A percentile compares a stretch with the other conserved stretches of the same genome.
phyloP scores from a whole-genome alignment of 2,797 vertebrate species.

The Sylvia borin region DNA sequence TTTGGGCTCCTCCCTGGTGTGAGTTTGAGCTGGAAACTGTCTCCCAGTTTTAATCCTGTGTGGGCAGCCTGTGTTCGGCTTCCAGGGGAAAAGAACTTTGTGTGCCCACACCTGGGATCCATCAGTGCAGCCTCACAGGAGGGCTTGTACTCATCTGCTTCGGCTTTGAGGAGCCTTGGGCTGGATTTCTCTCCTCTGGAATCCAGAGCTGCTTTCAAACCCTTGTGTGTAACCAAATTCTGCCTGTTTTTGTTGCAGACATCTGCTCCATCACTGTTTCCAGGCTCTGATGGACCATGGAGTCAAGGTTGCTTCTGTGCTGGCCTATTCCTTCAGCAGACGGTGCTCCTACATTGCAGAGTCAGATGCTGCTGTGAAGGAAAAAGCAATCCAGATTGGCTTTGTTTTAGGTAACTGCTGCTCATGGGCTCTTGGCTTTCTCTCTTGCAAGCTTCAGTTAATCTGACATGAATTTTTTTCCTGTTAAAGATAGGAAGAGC shows the following conservation, averaged over 20 bases:
- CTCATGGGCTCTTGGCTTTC: neutral
- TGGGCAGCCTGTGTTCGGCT: neutral
- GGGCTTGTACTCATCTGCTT: neutral
- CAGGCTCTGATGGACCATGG: conserved; percentile 99
- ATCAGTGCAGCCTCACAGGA: neutral
- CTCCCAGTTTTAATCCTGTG: neutral
- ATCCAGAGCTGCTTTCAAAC: neutral
- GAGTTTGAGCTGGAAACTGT: neutral
- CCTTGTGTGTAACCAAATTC: neutral
- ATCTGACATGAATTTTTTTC: neutral
- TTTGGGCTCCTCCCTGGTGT: neutral
- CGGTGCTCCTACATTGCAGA: conserved; percentile 98
- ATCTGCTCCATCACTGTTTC: conserved; percentile 98
- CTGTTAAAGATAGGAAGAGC: neutral
- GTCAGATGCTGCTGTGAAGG: conserved; percentile 94
- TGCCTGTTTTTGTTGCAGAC: conserved; percentile 77
- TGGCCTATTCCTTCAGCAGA: conserved; percentile 97
- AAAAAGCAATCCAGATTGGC: conserved; percentile 98
- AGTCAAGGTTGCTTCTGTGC: conserved; percentile 96
- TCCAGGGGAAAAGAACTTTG: neutral
- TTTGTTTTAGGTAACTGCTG: conserved; percentile 91
- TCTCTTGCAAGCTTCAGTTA: neutral
- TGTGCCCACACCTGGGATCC: neutral
- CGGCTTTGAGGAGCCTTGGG: neutral
- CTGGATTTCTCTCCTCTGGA: neutral